Evolutionary conservation across 1,140 invertebrate genomes (phyloP).

Genomic region (Halyomorpha halys): DNA sequence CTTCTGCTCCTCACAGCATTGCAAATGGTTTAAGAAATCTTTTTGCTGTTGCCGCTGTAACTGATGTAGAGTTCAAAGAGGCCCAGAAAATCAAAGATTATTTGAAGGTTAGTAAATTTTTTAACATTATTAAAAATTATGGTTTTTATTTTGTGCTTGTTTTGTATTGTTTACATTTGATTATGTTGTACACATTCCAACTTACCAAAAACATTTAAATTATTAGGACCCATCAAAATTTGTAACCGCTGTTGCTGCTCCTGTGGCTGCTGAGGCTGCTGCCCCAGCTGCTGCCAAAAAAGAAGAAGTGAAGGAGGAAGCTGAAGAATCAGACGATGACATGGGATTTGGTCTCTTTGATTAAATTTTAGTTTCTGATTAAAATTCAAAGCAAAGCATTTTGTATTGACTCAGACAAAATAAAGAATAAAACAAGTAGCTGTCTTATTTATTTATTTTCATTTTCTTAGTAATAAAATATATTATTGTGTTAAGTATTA

Average conservation of each 20-base stretch:
- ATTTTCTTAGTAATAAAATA: too few relatives aligned
- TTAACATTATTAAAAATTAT: neutral
- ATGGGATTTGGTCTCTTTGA: constrained; percentile 17
- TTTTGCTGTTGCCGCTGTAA: constrained; percentile 88
- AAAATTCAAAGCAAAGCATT: neutral
- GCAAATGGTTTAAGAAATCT: constrained; percentile 97
- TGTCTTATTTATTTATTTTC: too few relatives aligned
- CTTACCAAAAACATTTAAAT: neutral
- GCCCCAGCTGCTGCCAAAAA: constrained; percentile 1
- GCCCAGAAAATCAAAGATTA: constrained; percentile 86
- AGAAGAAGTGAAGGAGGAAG: neutral
- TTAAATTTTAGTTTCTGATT: neutral
- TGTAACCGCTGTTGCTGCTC: constrained; percentile 4
- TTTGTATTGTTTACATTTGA: neutral
- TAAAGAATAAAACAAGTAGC: neutral
- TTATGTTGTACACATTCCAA: too few relatives aligned
- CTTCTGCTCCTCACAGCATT: constrained; percentile 93
- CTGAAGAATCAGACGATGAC: constrained; percentile 4
- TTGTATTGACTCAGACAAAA: neutral
- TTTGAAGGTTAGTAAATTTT: constrained; percentile 51
- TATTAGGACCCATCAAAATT: constrained; percentile 16
- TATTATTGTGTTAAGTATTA: too few relatives aligned
- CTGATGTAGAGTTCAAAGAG: constrained; percentile 90
- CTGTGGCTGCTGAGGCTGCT: neutral
- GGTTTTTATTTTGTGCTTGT: neutral